phyloP scores from a whole-genome alignment of 2,113 vertebrate genomes.

The Lanius ludovicianus region DNA sequence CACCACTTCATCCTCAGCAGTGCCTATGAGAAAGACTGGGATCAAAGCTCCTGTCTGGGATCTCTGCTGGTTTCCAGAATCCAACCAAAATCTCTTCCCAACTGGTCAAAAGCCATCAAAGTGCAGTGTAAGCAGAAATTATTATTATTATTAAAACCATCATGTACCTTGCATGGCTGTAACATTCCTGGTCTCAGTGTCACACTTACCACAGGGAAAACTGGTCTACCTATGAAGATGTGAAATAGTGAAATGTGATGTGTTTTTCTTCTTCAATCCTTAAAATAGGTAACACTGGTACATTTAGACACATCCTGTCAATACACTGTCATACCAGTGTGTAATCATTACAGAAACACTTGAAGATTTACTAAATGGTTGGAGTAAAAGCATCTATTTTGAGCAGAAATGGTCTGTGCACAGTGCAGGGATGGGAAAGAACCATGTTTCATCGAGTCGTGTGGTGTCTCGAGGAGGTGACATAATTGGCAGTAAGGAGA shows the following conservation, averaged over 20 bases:
- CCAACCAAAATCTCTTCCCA: not conserved
- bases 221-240: not conserved
- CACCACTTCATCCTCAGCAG: not conserved
- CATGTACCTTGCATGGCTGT: not conserved
- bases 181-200: not conserved
- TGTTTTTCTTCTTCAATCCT: rapidly evolving
- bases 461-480: not conserved
- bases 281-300: not conserved
- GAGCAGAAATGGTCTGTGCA: not conserved
- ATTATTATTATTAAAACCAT: not conserved
- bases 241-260: not conserved
- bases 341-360: not conserved
- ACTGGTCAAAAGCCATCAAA: not conserved
- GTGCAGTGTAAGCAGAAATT: not conserved
- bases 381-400: not conserved
- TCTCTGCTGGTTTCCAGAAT: not conserved
- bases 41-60: not conserved
- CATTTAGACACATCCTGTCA: not conserved
- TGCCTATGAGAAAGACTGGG: not conserved
- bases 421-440: not conserved
- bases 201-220: not conserved
- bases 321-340: not conserved
- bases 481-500: not conserved
- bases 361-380: not conserved
- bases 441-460: not conserved